Conservation (phyloP, 2,888 invertebrate species). For the Tillus elongatus region DNA sequence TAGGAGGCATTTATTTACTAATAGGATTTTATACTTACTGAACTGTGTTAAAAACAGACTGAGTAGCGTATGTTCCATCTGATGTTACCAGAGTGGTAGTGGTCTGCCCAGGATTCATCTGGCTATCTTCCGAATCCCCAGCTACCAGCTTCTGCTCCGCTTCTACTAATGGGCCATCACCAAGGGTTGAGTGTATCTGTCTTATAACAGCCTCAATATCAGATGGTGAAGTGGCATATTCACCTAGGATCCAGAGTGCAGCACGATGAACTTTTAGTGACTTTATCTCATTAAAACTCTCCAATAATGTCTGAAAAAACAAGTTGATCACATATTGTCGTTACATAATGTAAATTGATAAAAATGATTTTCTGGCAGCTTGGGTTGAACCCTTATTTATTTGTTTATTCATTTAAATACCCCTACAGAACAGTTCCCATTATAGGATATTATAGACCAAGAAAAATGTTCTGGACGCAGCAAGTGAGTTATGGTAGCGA, state of each 20-base stretch:
- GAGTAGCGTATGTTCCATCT: constrained; percentile 98
- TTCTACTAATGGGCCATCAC: constrained; percentile 58
- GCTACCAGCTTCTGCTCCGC: constrained; percentile 61
- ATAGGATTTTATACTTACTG: too few species aligned
- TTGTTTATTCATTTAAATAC: too few species aligned
- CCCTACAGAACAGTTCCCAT: too few species aligned
- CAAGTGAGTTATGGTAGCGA: too few species aligned
- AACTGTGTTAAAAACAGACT: constrained; percentile 87
- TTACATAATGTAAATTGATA: too few species aligned
- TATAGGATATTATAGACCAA: too few species aligned
- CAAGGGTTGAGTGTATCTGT: constrained; percentile 64
- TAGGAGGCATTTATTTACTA: constrained; percentile 5
- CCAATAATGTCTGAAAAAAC: constrained; percentile 52
- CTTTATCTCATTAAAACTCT: constrained; percentile 78
- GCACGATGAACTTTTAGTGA: constrained; percentile 89
- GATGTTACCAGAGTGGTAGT: constrained; percentile 79
- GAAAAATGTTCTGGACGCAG: too few species aligned
- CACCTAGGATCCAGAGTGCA: constrained; percentile 95
- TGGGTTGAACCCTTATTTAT: too few species aligned
- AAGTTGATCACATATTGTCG: too few species aligned
- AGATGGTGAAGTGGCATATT: constrained; percentile 73
- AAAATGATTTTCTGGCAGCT: too few species aligned
- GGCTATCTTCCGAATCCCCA: constrained; percentile 56
- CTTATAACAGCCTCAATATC: constrained; percentile 75
- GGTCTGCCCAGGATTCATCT: constrained; percentile 27